These are phyloP conservation scores for Diuraphis noxia DNA, from an alignment of 1,140 invertebrate genomes.

Conservation along the genomic window DNA sequence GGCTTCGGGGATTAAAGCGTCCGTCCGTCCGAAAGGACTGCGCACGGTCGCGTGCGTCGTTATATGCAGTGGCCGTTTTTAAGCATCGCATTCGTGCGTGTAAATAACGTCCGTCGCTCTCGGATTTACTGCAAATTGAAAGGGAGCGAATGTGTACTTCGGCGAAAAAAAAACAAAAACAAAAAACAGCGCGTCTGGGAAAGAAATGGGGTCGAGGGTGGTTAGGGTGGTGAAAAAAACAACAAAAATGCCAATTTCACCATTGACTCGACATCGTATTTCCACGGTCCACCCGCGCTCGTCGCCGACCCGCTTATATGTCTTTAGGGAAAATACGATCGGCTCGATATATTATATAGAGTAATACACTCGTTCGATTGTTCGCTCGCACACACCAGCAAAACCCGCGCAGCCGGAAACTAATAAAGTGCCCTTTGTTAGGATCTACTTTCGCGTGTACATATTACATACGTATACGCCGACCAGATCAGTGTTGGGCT, in stretches of 20 bases:
- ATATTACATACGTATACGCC: neutral
- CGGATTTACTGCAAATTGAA: constrained; percentile 51
- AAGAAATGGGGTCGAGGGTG: neutral
- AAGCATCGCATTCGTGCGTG: neutral
- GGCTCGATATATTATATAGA: neutral
- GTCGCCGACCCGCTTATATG: neutral
- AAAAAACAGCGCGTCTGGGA: neutral
- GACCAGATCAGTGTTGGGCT: neutral
- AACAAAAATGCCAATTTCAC: neutral
- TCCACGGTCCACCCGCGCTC: neutral
- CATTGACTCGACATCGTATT: neutral
- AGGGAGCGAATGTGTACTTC: neutral
- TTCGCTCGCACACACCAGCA: neutral
- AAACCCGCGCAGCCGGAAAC: constrained; percentile 27
- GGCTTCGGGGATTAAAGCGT: neutral
- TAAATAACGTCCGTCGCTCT: neutral
- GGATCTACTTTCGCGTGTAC: neutral
- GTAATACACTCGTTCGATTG: neutral
- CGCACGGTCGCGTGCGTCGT: neutral
- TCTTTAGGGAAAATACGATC: constrained; percentile 41
- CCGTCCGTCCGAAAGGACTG: neutral
- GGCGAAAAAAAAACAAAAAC: neutral
- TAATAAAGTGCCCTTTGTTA: constrained; percentile 20
- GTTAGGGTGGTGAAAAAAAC: neutral
- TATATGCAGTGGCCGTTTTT: neutral